These are phyloP conservation scores for Perodicticus potto DNA, from an alignment of 2,797 vertebrate genomes.

Conservation along the genomic window DNA sequence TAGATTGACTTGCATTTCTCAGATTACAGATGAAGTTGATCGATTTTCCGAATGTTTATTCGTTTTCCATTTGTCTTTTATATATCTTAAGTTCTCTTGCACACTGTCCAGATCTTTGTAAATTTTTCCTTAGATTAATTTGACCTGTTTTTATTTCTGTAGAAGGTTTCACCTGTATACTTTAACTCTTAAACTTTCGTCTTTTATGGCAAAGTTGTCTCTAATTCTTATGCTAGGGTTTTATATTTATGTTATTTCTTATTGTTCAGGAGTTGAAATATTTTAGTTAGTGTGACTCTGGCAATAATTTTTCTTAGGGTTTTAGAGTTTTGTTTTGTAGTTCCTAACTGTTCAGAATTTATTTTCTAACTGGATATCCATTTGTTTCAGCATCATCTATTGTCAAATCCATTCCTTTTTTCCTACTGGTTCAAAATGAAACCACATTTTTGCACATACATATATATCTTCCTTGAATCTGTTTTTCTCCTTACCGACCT, in stretches of 20 bases:
- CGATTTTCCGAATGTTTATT: conserved; percentile 16
- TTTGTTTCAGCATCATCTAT: not conserved
- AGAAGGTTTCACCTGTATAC: not conserved
- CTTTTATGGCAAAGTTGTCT: conserved; percentile 8
- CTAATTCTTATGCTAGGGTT: not conserved
- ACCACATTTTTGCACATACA: conserved; percentile 1
- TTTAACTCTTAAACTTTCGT: not conserved
- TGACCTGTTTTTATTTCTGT: conserved; percentile 37
- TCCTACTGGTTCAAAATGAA: conserved; percentile 17
- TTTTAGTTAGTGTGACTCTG: not conserved
- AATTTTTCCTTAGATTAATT: not conserved
- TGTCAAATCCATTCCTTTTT: conserved; percentile 15
- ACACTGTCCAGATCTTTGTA: not conserved
- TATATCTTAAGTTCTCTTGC: conserved; percentile 4
- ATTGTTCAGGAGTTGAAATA: conserved; percentile 47
- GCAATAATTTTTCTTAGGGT: not conserved
- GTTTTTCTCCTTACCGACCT: not conserved
- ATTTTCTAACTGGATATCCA: conserved; percentile 28
- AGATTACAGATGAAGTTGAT: not conserved
- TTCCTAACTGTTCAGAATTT: not conserved
- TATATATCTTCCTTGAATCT: not conserved
- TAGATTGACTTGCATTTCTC: not conserved
- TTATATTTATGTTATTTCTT: not conserved
- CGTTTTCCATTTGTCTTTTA: not conserved
- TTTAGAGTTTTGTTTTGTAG: conserved; percentile 14